Conservation (phyloP, 2,797 vertebrate species). For the Gymnoscopelus microlampas region DNA sequence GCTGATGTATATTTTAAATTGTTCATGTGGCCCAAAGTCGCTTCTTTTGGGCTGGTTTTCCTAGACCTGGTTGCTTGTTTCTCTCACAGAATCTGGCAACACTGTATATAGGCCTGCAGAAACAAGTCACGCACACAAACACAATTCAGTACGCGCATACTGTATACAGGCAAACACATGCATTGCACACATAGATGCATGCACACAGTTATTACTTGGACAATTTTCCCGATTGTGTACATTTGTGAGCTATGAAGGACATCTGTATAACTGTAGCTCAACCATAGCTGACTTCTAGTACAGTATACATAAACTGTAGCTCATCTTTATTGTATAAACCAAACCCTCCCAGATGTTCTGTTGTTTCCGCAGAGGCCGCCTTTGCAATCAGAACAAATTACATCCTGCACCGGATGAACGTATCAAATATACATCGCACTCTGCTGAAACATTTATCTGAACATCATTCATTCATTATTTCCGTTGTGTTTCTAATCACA, state of each 20-base stretch:
- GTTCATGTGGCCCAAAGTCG: no score
- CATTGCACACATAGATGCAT: neutral
- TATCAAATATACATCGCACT: slow-evolving; percentile 21
- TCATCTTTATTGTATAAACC: slow-evolving; percentile 16
- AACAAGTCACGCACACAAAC: neutral
- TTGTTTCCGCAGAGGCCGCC: slow-evolving; percentile 11
- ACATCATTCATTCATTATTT: slow-evolving; percentile 15
- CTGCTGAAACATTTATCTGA: slow-evolving; percentile 22
- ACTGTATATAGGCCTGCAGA: no score
- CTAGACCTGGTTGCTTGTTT: no score
- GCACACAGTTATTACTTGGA: neutral
- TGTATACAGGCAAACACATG: neutral
- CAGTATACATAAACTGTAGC: slow-evolving; percentile 35
- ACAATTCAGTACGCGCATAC: neutral
- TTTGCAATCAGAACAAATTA: slow-evolving; percentile 19
- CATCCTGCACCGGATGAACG: slow-evolving; percentile 5
- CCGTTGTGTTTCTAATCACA: slow-evolving; percentile 11
- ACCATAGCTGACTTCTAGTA: neutral
- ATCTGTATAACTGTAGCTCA: no score
- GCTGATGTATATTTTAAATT: no score
- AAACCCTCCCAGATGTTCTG: slow-evolving; percentile 3
- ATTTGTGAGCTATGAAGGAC: no score
- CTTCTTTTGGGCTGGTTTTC: no score
- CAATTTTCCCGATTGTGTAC: no score
- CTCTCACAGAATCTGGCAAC: no score